Conservation (phyloP, 2,113 vertebrate species). For the Agapornis roseicollis region DNA sequence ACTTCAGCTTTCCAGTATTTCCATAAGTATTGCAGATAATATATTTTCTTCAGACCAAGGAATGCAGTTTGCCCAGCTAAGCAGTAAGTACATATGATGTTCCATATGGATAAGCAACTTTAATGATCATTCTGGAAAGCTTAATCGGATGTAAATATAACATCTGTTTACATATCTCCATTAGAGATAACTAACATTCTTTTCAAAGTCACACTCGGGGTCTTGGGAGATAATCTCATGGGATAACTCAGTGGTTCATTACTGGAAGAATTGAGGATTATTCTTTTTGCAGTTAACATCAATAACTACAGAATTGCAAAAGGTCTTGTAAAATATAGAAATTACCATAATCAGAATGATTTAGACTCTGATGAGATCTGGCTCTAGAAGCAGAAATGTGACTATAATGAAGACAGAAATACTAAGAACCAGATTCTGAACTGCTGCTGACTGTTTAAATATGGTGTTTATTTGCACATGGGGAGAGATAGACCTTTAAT, state of each 20-base stretch:
- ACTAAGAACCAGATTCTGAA: not conserved
- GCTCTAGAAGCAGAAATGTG: not conserved
- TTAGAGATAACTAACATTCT: constrained; percentile 37
- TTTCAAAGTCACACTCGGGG: constrained; percentile 49
- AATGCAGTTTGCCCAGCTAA: constrained; percentile 23
- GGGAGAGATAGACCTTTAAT: not conserved
- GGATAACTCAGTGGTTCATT: constrained; percentile 5
- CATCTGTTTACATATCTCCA: constrained; percentile 53
- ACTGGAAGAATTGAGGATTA: not conserved
- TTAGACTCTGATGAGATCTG: constrained; percentile 12
- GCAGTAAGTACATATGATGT: constrained; percentile 27
- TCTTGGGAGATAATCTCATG: not conserved
- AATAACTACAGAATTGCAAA: constrained; percentile 32
- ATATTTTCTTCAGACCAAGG: not conserved
- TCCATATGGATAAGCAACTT: constrained; percentile 59
- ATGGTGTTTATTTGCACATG: not conserved
- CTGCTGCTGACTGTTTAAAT: not conserved
- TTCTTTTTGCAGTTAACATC: constrained; percentile 47
- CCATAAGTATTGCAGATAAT: not conserved
- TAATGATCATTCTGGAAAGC: constrained; percentile 45
- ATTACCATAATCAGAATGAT: constrained; percentile 30
- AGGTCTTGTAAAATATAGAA: constrained; percentile 39
- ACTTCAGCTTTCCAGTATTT: not conserved
- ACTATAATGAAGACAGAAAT: not conserved
- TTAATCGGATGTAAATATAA: constrained; percentile 55